Evolutionary conservation across 2,113 vertebrate species (phyloP).

Genomic region (Plectropomus leopardus): DNA sequence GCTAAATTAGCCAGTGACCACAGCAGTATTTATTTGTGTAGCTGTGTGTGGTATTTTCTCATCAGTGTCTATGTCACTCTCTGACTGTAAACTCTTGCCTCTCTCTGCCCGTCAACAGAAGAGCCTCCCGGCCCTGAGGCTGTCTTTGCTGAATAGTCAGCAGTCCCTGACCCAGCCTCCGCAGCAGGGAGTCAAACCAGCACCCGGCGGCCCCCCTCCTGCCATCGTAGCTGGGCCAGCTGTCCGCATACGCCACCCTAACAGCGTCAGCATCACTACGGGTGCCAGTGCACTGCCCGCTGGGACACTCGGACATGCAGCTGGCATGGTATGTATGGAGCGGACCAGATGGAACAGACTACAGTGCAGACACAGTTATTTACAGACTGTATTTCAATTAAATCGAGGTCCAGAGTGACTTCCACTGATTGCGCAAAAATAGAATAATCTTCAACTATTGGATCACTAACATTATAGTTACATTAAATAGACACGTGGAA

Average conservation of each 20-base stretch:
- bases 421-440: too few species aligned
- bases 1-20: conserved; percentile 19
- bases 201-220: conserved; percentile 78
- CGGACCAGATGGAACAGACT: neutral
- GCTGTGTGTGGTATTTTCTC: conserved; percentile 34
- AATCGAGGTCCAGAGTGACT: neutral
- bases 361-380: conserved; percentile 3
- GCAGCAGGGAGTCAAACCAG: conserved; percentile 84
- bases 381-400: neutral
- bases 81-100: conserved; percentile 56
- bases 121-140: conserved; percentile 90
- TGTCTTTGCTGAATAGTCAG: conserved; percentile 90
- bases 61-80: conserved; percentile 46
- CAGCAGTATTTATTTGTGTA: conserved; percentile 10
- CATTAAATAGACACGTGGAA: too few species aligned
- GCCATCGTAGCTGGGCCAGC: conserved; percentile 82
- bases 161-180: conserved; percentile 85
- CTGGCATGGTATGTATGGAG: conserved; percentile 85
- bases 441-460: too few species aligned
- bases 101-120: conserved; percentile 83
- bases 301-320: conserved; percentile 79
- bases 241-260: conserved; percentile 87
- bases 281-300: conserved; percentile 73
- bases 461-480: too few species aligned
- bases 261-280: conserved; percentile 83